Conservation (phyloP, 2,888 invertebrate species). For the Netelia melanura region DNA sequence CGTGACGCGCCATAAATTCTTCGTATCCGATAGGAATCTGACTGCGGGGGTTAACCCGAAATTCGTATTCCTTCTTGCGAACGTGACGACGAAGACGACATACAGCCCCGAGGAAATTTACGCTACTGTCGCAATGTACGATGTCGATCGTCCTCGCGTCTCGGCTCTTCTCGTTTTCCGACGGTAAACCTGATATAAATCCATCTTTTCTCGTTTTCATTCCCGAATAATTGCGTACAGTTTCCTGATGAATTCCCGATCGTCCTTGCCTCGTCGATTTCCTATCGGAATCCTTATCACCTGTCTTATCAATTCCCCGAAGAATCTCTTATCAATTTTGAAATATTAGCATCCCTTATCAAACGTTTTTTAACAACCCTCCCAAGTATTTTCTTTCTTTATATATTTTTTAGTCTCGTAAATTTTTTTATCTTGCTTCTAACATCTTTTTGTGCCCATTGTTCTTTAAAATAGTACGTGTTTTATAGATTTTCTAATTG, state of each 20-base stretch:
- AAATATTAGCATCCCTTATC: background rate
- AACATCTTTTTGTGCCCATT: background rate
- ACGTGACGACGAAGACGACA: slow-evolving; percentile 24
- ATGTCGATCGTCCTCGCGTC: slow-evolving; percentile 23
- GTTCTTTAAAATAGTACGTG: background rate
- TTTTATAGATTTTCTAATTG: slow-evolving; percentile 42
- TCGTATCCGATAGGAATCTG: slow-evolving; percentile 53
- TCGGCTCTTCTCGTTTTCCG: background rate
- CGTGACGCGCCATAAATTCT: slow-evolving; percentile 69
- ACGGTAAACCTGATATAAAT: slow-evolving; percentile 26
- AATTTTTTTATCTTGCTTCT: background rate
- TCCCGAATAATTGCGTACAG: slow-evolving; percentile 22
- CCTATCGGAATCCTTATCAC: background rate
- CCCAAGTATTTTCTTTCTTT: background rate
- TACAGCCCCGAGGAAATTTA: slow-evolving; percentile 20
- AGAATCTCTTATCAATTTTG: background rate
- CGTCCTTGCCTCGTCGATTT: background rate
- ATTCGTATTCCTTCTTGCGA: slow-evolving; percentile 66
- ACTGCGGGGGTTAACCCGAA: slow-evolving; percentile 52
- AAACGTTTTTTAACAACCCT: background rate
- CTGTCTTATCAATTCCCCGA: slow-evolving; percentile 1
- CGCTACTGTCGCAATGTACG: background rate
- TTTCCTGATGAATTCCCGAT: slow-evolving; percentile 1
- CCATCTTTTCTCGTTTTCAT: slow-evolving; percentile 40
- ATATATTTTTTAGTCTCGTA: background rate